Evolutionary conservation across 2,797 vertebrate species (phyloP), one percentile per base, ranked within the genome.

Genomic region (Argentina silus): DNA sequence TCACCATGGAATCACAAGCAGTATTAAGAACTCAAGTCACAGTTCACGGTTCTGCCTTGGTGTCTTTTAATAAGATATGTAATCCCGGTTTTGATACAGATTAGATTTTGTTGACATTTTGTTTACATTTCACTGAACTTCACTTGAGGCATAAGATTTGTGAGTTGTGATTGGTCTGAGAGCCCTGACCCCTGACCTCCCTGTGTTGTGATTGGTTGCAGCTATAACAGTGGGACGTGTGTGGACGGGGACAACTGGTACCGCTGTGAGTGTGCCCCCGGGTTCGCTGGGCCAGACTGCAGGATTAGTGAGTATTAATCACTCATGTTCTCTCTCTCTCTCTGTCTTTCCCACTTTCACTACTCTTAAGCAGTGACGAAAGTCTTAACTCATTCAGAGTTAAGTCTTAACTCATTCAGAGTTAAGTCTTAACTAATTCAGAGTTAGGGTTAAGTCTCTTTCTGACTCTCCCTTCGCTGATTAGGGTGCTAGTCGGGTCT

Each of bases 171-270:
- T 67, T 67, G 65, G 48, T 27, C 50, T n/a, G 6, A 48, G 65
- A 67, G 21, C 62, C 42, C 17, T 57, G 15, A 5, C 42, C 17
- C 53, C 51, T 70, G 67, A 74, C 63, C 45, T 12, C 77, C 50
- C 44, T 48, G 44, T 67, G 59, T 23, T 47, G 1, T 21, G 2
- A n/a, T 55, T 23, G 8, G 42, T 61, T 70, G 59, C 81, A 99
- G 98, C 88, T 99, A 99, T 75, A 99, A 99, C 83, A 98, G 96
- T 2, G 98, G 97, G 76, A 98, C 96, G 1, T 99, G 98, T 0
- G 96, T 99, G 42, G 98, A 99, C 6, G 98, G 98, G 68, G 97
- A 98, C 76, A 99, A 99, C 92, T 99, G 98, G 98, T 99, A 99
- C 92, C 96, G 98, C 45, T 99, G 98, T 1, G 98, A 99, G 81